Base-by-base conservation (phyloP, 2,888 invertebrate species). In the Argyra leucocephala region DNA sequence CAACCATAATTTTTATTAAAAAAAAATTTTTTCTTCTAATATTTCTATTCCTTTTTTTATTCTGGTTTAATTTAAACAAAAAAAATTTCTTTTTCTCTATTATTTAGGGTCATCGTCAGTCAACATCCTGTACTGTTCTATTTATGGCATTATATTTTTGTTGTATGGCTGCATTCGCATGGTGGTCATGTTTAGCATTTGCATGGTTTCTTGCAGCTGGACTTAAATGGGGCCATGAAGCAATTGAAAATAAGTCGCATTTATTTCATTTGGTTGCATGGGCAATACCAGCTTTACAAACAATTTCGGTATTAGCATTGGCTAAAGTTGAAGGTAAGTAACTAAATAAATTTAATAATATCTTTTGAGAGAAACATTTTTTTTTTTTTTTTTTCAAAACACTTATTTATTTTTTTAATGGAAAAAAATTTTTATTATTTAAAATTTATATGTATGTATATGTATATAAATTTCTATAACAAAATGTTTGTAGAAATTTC, bases 231-330 rank as follows among this genome's bases (percentile, higher is more conserved):
- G 96, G 96, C 61, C 95, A 96, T 80, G 97, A 97, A 83, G 96
- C 96, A 57, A 96, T 97, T 75, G 96, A 96, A 82, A 93, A 94
- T 64, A 93, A 96, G 81, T 95, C 96, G 15, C 94, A 96, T 80
- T 94, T 96, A 80, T 97, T 97, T 80, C 97, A 97, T 84, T 84
- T 96, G 73, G 92, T 92, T 66, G 96, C 96, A n/a, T 97, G 97
- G 97, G 95, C 95, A 65, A 90, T 96, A 63, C 96, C 97, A 63
- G 96, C 96, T 65, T 85, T 96, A 66, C 93, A 96, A 80, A 96
- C 96, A 63, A 96, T 97, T 77, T 92, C 93, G 66, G 93, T 96
- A 73, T 83, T 96, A 69, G 96, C 96, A 6, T 89, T 95, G 88
- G 93, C 94, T 71, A 93, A 93, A 86, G 93, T 96, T 75, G 96